Conservation (phyloP, 2,888 invertebrate species). For the Stenichneumon culpator region DNA sequence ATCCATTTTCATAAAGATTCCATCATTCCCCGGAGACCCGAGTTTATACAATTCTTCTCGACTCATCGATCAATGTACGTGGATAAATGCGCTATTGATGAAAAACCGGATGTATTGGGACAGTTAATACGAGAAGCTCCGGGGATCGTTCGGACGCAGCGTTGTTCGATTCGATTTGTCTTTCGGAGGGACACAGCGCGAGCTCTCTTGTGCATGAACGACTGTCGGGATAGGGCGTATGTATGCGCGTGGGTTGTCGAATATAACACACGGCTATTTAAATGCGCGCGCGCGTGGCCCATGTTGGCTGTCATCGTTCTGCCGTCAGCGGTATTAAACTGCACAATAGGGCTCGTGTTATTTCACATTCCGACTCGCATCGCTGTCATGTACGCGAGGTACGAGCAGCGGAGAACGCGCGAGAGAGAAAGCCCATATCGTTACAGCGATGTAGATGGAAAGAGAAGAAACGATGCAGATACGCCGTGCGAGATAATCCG, state of each 20-base stretch:
- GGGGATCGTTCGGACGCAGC: slow-evolving; percentile 8
- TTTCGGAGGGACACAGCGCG: slow-evolving; percentile 23
- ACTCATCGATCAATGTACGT: background rate
- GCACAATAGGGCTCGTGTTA: slow-evolving; percentile 34
- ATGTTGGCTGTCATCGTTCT: slow-evolving; percentile 65
- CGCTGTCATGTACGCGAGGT: slow-evolving; percentile 49
- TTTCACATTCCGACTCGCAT: slow-evolving; percentile 62
- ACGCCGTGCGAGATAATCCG: slow-evolving; percentile 59
- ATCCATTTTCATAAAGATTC: slow-evolving; percentile 49
- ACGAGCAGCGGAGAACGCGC: background rate
- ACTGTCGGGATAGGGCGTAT: slow-evolving; percentile 10
- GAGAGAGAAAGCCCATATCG: slow-evolving; percentile 16
- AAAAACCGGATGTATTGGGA: slow-evolving; percentile 11
- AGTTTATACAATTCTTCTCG: slow-evolving; percentile 5
- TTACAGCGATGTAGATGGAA: slow-evolving; percentile 6
- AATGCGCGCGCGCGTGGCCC: slow-evolving; percentile 53
- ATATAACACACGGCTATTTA: slow-evolving; percentile 41
- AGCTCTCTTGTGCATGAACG: slow-evolving; percentile 19
- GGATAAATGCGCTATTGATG: slow-evolving; percentile 14
- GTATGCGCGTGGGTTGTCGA: slow-evolving; percentile 46
- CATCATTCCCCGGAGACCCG: slow-evolving; percentile 36
- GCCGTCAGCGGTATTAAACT: background rate
- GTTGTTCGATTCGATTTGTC: slow-evolving; percentile 47
- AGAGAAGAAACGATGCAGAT: slow-evolving; percentile 36
- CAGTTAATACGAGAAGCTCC: slow-evolving; percentile 43